Percentiles rank a stretch among this genome's conserved stretches.
These are phyloP conservation scores for Callipepla californica DNA, from an alignment of 2,113 vertebrate species.

Conservation along the genomic window DNA sequence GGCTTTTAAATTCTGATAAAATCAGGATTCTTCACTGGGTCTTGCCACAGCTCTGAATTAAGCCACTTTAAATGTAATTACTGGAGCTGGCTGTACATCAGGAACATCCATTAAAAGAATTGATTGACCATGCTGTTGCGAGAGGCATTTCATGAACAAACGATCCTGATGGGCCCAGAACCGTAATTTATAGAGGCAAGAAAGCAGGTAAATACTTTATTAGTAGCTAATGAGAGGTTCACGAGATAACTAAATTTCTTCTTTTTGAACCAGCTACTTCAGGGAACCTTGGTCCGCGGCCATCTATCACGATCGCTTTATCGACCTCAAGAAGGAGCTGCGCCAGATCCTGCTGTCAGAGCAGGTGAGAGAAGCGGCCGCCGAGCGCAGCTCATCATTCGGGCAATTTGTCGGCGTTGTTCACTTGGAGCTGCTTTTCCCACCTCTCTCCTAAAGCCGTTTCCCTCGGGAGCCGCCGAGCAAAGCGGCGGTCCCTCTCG, in stretches of 20 bases:
- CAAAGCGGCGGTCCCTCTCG: neutral
- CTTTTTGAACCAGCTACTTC: constrained; percentile 88
- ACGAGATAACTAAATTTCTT: constrained; percentile 81
- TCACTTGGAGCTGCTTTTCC: constrained; percentile 63
- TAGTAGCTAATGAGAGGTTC: constrained; percentile 82
- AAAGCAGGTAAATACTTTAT: constrained; percentile 87
- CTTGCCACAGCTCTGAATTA: constrained; percentile 95
- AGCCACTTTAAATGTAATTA: constrained; percentile 95
- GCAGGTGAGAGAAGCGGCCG: constrained; percentile 74
- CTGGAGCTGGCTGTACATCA: constrained; percentile 89
- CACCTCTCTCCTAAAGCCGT: neutral
- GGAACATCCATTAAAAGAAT: constrained; percentile 96
- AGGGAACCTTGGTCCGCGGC: constrained; percentile 88
- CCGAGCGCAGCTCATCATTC: constrained; percentile 42
- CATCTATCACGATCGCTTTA: constrained; percentile 92
- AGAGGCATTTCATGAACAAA: constrained; percentile 90
- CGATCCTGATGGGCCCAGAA: constrained; percentile 84
- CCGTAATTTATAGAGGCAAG: constrained; percentile 83
- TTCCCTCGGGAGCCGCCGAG: neutral
- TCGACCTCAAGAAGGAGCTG: constrained; percentile 91
- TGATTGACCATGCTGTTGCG: constrained; percentile 91
- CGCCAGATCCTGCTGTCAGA: constrained; percentile 79
- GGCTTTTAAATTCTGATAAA: constrained; percentile 94
- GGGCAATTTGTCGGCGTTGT: constrained; percentile 54
- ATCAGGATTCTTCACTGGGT: constrained; percentile 93